Evolutionary conservation across 2,888 invertebrate species (phyloP), one percentile per base, ranked within the genome.

Genomic region (Xylota sylvarum): DNA sequence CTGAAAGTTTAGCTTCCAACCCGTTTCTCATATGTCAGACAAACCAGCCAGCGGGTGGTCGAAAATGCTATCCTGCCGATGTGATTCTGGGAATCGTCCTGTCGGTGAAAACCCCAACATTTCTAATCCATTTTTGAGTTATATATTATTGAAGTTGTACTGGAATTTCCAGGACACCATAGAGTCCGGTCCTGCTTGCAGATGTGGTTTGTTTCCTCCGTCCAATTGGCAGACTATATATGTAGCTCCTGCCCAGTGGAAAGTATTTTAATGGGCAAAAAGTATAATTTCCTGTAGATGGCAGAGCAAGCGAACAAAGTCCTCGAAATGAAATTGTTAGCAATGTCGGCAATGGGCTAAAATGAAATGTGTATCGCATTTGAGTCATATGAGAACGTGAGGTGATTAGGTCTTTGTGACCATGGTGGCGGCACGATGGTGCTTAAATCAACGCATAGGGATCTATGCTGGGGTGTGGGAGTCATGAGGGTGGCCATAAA

Each of bases 371-470:
- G 81, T 77, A 81, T 81, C 65, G 81, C 76, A 81, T 76, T 72
- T 81, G 81, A 81, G 81, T 81, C 85, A 77, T 65, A 85, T 85
- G 70, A 65, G 85, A 81, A 85, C 85, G 85, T 85, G 85, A 85
- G 85, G 76, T 81, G 85, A 81, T 85, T 70, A 64, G 77, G 70
- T 62, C 74, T 62, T 64, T 80, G 79, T 55, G 67, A 56, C 67
- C 83, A 69, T 64, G 46, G 60, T 62, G 48, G 46, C 27, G 70
- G 78, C 64, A 48, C 62, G 69, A 65, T 78, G 72, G 78, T 50
- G 35, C 73, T 79, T 79, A 79, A 73, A 79, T 84, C 67, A 79
- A 67, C 69, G 62, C 83, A 62, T 52, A 58, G 64, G 58, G 50
- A 82, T 64, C 83, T 73, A 37, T 35, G 10, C 40, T 43, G 27